Percentiles rank a stretch among this genome's conserved stretches.
phyloP scores from a whole-genome alignment of 2,888 invertebrate genomes.

The Agriotes lineatus region DNA sequence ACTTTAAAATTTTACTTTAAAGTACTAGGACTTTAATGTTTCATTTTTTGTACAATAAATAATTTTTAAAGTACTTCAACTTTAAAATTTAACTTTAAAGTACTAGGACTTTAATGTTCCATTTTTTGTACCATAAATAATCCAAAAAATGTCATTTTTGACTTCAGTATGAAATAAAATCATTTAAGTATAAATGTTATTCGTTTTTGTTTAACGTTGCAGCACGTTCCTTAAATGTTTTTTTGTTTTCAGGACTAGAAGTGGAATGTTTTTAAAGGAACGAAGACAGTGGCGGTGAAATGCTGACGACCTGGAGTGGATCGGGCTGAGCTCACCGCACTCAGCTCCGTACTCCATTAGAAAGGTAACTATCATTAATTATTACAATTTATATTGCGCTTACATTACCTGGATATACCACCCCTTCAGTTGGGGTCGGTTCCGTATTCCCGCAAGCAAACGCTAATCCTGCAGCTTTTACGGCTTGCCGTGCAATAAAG shows the following conservation, averaged over 20 bases:
- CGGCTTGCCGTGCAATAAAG: neutral
- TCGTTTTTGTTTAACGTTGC: too few species aligned
- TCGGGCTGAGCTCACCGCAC: slow-evolving; percentile 62
- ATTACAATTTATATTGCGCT: neutral
- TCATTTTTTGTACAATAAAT: too few species aligned
- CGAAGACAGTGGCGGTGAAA: slow-evolving; percentile 47
- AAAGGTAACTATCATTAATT: slow-evolving; percentile 30
- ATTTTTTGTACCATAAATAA: too few species aligned
- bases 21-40: too few species aligned
- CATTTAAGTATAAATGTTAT: too few species aligned
- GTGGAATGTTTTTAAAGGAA: slow-evolving; percentile 28
- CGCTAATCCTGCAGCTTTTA: neutral
- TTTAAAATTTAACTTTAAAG: too few species aligned
- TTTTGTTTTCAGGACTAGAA: slow-evolving; percentile 25
- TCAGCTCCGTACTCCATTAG: slow-evolving; percentile 52
- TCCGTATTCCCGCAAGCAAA: neutral
- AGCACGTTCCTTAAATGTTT: too few species aligned
- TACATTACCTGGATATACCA: neutral
- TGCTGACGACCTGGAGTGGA: slow-evolving; percentile 58
- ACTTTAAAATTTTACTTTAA: too few species aligned
- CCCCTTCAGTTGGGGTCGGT: neutral
- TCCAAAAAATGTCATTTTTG: too few species aligned
- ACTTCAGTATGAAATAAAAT: too few species aligned
- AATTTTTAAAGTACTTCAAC: too few species aligned
- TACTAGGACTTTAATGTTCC: too few species aligned